phyloP scores from a whole-genome alignment of 2,113 vertebrate genomes.

The Mesembrinibis cayennensis region DNA sequence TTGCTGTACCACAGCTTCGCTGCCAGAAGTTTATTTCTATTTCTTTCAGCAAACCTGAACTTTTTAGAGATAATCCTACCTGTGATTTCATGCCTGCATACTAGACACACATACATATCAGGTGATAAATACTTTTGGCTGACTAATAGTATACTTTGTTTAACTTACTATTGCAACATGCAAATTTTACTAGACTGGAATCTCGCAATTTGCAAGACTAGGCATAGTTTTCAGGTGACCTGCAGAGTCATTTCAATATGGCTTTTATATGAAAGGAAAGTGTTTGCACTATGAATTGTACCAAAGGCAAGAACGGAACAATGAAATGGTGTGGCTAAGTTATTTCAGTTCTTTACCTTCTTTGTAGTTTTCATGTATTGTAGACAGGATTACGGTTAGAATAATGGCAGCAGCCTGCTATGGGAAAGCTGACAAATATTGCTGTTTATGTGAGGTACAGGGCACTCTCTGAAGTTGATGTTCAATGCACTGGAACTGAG shows the following conservation, averaged over 20 bases:
- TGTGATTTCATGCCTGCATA: neutral
- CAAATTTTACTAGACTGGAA: neutral
- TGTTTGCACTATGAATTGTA: neutral
- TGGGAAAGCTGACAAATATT: neutral
- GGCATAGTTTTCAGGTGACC: neutral
- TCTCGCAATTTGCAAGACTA: neutral
- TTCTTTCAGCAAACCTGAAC: neutral
- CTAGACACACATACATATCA: neutral
- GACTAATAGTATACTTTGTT: neutral
- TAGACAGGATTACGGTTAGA: neutral
- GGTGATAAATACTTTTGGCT: neutral
- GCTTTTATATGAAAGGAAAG: neutral
- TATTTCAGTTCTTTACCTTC: neutral
- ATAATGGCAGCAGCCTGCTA: neutral
- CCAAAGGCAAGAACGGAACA: neutral
- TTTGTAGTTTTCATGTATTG: neutral
- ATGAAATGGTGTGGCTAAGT: neutral
- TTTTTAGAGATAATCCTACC: neutral
- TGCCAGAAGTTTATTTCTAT: neutral
- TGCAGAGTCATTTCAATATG: neutral
- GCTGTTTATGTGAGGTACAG: neutral
- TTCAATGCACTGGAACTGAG: neutral
- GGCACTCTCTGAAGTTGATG: neutral
- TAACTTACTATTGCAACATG: neutral
- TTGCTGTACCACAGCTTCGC: neutral